phyloP scores from a whole-genome alignment of 2,888 invertebrate species.

The Nezara viridula region DNA sequence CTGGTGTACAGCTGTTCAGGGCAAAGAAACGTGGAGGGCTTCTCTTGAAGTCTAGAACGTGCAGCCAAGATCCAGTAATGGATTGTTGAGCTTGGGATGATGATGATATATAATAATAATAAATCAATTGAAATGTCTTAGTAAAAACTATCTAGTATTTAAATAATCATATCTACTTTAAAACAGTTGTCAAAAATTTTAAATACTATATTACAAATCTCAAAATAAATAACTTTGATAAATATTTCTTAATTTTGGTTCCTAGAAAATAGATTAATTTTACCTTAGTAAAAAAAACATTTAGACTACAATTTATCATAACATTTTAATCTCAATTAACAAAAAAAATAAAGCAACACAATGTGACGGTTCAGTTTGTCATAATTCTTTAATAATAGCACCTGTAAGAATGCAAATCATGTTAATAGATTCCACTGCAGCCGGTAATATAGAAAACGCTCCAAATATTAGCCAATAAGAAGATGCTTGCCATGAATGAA shows the following conservation, averaged over 20 bases:
- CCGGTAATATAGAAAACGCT: conserved; percentile 61
- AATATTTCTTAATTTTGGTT: neutral
- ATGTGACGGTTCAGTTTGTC: neutral
- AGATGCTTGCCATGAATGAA: conserved; percentile 63
- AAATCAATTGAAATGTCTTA: no score
- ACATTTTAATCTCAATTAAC: neutral
- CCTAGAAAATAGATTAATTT: neutral
- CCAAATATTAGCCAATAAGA: conserved; percentile 63
- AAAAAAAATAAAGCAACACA: neutral
- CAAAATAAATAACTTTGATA: no score
- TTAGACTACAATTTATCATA: neutral
- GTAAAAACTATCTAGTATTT: no score
- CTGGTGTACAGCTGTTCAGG: no score
- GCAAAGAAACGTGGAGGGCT: no score
- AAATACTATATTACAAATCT: no score
- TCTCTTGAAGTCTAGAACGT: no score
- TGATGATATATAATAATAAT: no score
- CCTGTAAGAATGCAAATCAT: conserved; percentile 60
- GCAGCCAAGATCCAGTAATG: no score
- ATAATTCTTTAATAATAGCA: conserved; percentile 59
- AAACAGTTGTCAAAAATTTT: no score
- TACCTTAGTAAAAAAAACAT: neutral
- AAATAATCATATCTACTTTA: no score
- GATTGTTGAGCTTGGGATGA: no score
- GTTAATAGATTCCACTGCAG: conserved; percentile 60